Base-by-base conservation (phyloP, 2,888 invertebrate genomes). In the Dione juno region DNA sequence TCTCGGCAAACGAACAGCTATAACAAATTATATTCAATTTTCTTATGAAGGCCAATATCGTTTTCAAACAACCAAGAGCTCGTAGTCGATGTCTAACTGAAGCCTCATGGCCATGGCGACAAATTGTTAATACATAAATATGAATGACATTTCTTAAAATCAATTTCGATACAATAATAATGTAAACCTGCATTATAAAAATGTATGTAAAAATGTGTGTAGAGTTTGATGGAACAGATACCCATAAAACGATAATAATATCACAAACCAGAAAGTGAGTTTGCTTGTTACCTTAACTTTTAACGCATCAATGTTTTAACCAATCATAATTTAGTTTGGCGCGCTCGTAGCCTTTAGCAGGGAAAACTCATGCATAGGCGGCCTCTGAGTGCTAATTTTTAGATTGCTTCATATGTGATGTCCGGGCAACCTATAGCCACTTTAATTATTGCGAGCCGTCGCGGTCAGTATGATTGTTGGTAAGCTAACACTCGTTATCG, bases 231-330 rank as follows among this genome's bases (percentile, higher is more conserved):
- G n/a, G n/a, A n/a, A n/a, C n/a, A n/a, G n/a, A n/a, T n/a, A 54
- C n/a, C n/a, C 1, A 37, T 54, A 37, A 28, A 54, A 37, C n/a
- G 10, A 37, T 53, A 53, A 53, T 9, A 16, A 50, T 7, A 50
- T 50, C 45, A 50, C 11, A 1, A 37, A 7, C 54, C n/a, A 54
- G 53, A 54, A 54, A 37, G 54, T 54, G 35, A 54, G 14, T 37
- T 54, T 54, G 54, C n/a, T 37, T n/a, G 54, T 54, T 54, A 54
- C 35, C 35, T 54, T 54, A 54, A 35, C 54, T 37, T 9, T 37
- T 54, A 37, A 35, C n/a, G 54, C 54, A 2, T 54, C 54, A 37
- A 9, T n/a, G 54, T 35, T 54, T n/a, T 54, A 54, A 54, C 54
- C 54, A 54, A 54, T 48, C 16, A 16, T 54, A 54, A 54, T 37